Conservation (phyloP, 2,888 invertebrate genomes). For the Philopedon plagiatum region DNA sequence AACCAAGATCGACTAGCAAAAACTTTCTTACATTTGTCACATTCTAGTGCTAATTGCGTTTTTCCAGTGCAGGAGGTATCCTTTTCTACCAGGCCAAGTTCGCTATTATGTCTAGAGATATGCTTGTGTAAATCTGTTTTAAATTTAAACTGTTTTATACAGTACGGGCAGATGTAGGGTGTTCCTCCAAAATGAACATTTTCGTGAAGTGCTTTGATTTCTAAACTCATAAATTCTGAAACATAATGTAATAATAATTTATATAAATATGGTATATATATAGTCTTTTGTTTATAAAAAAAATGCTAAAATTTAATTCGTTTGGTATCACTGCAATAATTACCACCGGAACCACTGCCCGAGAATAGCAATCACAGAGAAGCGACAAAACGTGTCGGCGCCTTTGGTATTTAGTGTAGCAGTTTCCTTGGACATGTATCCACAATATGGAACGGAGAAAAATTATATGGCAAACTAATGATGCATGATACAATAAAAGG, state of each 20-base stretch:
- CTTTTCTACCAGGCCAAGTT: conserved; percentile 4
- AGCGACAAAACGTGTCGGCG: too few relatives aligned
- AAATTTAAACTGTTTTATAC: conserved; percentile 3
- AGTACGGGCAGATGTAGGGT: not conserved
- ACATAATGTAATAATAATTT: not conserved
- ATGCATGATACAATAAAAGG: too few relatives aligned
- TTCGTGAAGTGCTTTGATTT: not conserved
- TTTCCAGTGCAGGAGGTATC: not conserved
- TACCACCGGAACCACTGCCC: too few relatives aligned
- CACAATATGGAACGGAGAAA: too few relatives aligned
- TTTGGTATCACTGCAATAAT: too few relatives aligned
- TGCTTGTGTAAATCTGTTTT: not conserved
- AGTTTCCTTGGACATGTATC: too few relatives aligned
- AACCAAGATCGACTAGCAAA: conserved; percentile 9
- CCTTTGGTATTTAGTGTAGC: too few relatives aligned
- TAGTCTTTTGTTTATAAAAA: too few relatives aligned
- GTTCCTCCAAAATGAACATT: conserved; percentile 3
- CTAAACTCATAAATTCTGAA: conserved; percentile 6
- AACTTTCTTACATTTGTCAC: conserved; percentile 1
- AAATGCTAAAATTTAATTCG: too few relatives aligned
- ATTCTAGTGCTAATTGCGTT: not conserved
- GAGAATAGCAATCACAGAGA: too few relatives aligned
- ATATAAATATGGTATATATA: not conserved
- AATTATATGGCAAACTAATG: too few relatives aligned
- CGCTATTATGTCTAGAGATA: not conserved